These are phyloP conservation scores for Noctuana brunneofusca DNA, from an alignment of 2,888 invertebrate species.

Conservation along the genomic window DNA sequence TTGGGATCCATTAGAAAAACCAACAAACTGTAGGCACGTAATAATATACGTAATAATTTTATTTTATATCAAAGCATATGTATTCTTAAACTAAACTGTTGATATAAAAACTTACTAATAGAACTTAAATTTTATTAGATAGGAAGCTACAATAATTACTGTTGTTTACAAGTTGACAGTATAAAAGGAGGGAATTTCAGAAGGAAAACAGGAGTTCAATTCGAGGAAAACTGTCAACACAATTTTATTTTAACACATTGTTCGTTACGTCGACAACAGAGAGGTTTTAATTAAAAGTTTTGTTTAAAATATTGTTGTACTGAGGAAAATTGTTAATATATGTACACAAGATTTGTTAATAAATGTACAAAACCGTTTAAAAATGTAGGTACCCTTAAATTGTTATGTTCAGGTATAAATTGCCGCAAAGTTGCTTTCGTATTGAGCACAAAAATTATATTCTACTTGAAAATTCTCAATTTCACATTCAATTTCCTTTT, in stretches of 20 bases:
- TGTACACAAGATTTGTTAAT: too few relatives aligned
- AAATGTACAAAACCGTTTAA: not conserved
- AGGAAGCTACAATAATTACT: not conserved
- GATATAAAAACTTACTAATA: too few relatives aligned
- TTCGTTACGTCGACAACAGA: not conserved
- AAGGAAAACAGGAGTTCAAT: not conserved
- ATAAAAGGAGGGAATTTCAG: not conserved
- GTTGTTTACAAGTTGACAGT: not conserved
- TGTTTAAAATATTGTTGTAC: constrained; percentile 3
- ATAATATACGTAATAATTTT: too few relatives aligned
- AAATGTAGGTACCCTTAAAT: too few relatives aligned
- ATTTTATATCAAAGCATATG: too few relatives aligned
- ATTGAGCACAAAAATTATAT: too few relatives aligned
- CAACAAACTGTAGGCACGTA: too few relatives aligned
- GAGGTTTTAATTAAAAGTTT: constrained; percentile 20
- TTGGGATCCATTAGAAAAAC: too few relatives aligned
- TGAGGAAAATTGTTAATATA: not conserved
- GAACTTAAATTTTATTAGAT: not conserved
- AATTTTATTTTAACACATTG: constrained; percentile 15
- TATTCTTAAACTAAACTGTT: too few relatives aligned
- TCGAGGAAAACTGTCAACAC: constrained; percentile 17
- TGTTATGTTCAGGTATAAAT: too few relatives aligned
- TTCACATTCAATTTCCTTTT: constrained; percentile 7
- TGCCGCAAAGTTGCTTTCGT: too few relatives aligned
- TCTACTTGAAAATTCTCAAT: not conserved